Conservation (phyloP, 1,140 invertebrate species). For the Diuraphis noxia region DNA sequence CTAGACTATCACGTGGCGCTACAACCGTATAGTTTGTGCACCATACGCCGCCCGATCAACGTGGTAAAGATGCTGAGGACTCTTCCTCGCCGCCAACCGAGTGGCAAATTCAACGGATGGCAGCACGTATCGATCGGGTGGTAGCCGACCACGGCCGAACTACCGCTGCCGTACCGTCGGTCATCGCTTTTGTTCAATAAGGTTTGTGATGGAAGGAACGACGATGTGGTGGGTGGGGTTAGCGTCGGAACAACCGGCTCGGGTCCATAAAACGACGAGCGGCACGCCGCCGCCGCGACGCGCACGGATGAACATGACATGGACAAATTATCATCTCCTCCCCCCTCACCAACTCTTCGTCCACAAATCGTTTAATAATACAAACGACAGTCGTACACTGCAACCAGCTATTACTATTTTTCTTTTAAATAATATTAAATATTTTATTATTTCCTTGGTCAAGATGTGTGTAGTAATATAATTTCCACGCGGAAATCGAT, state of each 20-base stretch:
- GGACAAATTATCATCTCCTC: conserved; percentile 42
- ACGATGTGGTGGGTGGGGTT: conserved; percentile 12
- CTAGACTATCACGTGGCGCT: conserved; percentile 37
- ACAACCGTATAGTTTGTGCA: not conserved
- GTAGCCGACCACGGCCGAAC: conserved; percentile 40
- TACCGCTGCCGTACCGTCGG: not conserved
- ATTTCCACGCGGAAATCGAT: not conserved
- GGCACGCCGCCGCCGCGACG: conserved; percentile 26
- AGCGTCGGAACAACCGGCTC: conserved; percentile 42
- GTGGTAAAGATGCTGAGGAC: not conserved
- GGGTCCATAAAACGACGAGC: not conserved
- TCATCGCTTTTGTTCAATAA: conserved; percentile 44
- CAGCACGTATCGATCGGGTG: not conserved
- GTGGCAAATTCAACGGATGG: not conserved
- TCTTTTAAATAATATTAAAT: not conserved
- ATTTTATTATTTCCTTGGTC: not conserved
- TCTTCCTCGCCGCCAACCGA: not conserved
- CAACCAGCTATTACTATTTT: not conserved
- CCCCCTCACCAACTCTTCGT: not conserved
- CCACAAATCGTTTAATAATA: conserved; percentile 8
- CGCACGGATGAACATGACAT: conserved; percentile 47
- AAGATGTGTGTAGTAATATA: not conserved
- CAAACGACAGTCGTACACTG: conserved; percentile 17
- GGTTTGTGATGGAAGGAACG: conserved; percentile 12
- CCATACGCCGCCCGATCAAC: not conserved